Base-by-base conservation (phyloP, 2,888 invertebrate genomes). In the Caenorhabditis zanzibari region DNA sequence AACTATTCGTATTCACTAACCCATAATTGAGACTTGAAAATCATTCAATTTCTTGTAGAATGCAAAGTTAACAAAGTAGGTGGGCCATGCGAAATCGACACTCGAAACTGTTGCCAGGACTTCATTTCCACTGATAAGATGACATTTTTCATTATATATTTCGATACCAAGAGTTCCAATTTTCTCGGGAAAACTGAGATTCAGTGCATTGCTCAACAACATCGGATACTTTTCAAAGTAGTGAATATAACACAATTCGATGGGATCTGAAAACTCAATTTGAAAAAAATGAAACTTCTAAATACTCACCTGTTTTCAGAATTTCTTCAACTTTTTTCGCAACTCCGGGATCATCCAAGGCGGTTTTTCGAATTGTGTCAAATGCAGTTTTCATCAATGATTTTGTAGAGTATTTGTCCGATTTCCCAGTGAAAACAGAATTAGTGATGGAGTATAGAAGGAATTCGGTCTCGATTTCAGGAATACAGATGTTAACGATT, bases 1-100 rank as follows among this genome's bases (percentile, higher is more conserved):
- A n/a, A n/a, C n/a, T n/a, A n/a, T n/a, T n/a, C n/a, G n/a, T n/a
- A n/a, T 47, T n/a, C 16, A 54, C 54, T 54, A 5, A 26, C 54
- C 54, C 54, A 54, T 54, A 14, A 54, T 14, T 26, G 54, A 54
- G 19, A 54, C 24, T 54, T 54, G 54, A 54, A 54, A 54, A 14
- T 54, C 54, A 2, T 24, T 24, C 12, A 54, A 6, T 22, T 54
- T 54, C 26, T 54, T 54, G 16, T 26, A 26, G 54, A 12, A 26
- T 26, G 26, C 24, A 26, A 54, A 26, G 22, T 24, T 54, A 26
- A 26, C 26, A 26, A 54, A 54, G 22, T 54, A 54, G 54, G 26
- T 54, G 26, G 54, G 54, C 54, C 54, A 54, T 14, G 10, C 24
- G 26, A 54, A 54, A 14, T 54, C 54, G 12, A 14, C 1, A 54